Base-by-base conservation (phyloP, 2,888 invertebrate species). In the Cheilosia urbana region DNA sequence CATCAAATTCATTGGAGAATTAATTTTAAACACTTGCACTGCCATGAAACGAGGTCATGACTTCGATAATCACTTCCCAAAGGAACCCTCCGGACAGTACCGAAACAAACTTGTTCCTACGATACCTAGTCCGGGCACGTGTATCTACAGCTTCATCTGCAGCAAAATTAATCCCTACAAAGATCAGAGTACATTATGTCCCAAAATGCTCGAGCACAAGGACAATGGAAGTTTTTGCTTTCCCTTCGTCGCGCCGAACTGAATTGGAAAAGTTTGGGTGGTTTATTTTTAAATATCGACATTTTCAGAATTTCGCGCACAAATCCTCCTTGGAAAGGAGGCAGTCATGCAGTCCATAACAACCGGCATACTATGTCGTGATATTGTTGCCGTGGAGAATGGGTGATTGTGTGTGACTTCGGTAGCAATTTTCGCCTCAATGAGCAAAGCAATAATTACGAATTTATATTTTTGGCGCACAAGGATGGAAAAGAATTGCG, bases 1-100 rank as follows among this genome's bases (percentile, higher is more conserved):
- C 84, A 81, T 76, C 62, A 85, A 85, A 72, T 60, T 81, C 71
- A 66, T 76, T 85, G 76, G 84, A 66, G 81, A 85, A 85, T 85
- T 85, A 85, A 85, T 85, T 85, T 80, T 47, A 69, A 76, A 62
- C 80, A 80, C 84, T 80, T 84, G 60, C 75, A 65, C 53, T 37
- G 69, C 65, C 80, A 65, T 60, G 71, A 81, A 85, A 81, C 57
- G 81, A 81, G 84, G 81, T 80, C 84, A 66, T 85, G 84, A 85
- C 81, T 75, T 81, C 76, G 71, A 76, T 81, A 85, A 85, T 85
- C 84, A 76, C 84, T 85, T 80, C 71, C 51, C 71, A 71, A 71
- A 47, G 62, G 21, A 63, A 3, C 76, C 34, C 60, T 58, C 58
- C 47, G 47, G 30, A 57, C 24, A 37, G 55, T 27, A 57, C 40